A percentile compares a stretch with the other conserved stretches of the same genome.
These are phyloP conservation scores for Enteromius anoplus DNA, from an alignment of 2,797 vertebrate species.

Conservation along the genomic window DNA sequence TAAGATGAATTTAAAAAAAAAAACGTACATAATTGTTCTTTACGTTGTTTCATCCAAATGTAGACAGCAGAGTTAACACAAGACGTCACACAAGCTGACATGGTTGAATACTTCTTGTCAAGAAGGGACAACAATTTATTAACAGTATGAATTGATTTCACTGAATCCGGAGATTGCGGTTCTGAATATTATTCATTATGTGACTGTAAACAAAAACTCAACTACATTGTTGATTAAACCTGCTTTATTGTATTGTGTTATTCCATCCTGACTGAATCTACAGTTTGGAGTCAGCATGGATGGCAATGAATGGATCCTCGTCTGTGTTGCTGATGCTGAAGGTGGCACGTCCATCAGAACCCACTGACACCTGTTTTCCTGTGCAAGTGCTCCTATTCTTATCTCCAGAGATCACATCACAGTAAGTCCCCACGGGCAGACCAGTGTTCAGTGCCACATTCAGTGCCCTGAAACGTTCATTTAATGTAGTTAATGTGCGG, in stretches of 20 bases:
- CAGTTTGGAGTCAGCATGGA: conserved; percentile 82
- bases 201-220: not conserved
- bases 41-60: not conserved
- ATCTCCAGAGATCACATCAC: conserved; percentile 89
- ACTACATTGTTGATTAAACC: not conserved
- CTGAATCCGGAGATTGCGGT: not conserved
- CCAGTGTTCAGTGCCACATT: conserved; percentile 80
- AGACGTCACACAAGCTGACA: not conserved
- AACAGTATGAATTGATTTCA: not conserved
- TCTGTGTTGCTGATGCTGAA: conserved; percentile 83
- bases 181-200: not conserved
- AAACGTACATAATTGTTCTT: not conserved
- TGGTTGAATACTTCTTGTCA: not conserved
- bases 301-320: conserved; percentile 86
- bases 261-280: conserved; percentile 52
- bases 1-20: not conserved
- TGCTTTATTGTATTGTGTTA: not conserved
- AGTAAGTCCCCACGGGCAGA: conserved; percentile 86
- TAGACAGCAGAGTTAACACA: not conserved
- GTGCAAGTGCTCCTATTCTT: conserved; percentile 78
- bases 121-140: too few relatives aligned
- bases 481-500: not conserved
- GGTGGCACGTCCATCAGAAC: conserved; percentile 73
- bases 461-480: conserved; percentile 74
- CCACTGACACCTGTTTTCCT: conserved; percentile 80